A percentile compares a stretch with the other conserved stretches of the same genome.
These are phyloP conservation scores for Engystomops pustulosus DNA, from an alignment of 2,113 vertebrate species.

Conservation along the genomic window DNA sequence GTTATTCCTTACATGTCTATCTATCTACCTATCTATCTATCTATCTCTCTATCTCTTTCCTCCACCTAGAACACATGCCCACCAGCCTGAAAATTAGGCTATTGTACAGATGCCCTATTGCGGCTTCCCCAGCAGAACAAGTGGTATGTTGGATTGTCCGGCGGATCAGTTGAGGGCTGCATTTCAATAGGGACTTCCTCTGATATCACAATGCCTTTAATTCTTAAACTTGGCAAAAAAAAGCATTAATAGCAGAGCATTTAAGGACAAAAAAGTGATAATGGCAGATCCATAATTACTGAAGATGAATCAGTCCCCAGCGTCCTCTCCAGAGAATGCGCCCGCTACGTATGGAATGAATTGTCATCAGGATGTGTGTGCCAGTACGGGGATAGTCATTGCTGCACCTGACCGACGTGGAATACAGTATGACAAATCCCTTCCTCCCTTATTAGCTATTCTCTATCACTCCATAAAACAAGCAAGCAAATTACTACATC, in stretches of 20 bases:
- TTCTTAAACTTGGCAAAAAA: neutral
- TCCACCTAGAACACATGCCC: too few species aligned
- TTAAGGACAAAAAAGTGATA: conserved; percentile 21
- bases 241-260: conserved; percentile 6
- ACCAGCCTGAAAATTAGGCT: too few species aligned
- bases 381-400: conserved; percentile 42
- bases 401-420: conserved; percentile 53
- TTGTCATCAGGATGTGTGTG: conserved; percentile 41
- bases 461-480: conserved; percentile 58
- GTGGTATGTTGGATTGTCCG: too few species aligned
- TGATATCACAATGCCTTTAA: neutral
- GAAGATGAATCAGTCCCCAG: conserved; percentile 36
- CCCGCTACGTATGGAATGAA: conserved; percentile 23
- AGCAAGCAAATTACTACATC: conserved; percentile 59
- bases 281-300: conserved; percentile 18
- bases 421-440: conserved; percentile 11
- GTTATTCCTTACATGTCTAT: too few species aligned
- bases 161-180: too few species aligned
- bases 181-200: neutral
- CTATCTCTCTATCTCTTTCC: too few species aligned
- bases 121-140: too few species aligned
- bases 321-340: conserved; percentile 18
- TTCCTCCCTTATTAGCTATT: conserved; percentile 58
- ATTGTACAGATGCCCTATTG: too few species aligned
- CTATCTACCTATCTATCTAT: too few species aligned